Percentiles rank a stretch among this genome's conserved stretches.
Evolutionary conservation across 2,113 vertebrate genomes (phyloP).

Genomic region (Turdus rufiventris): DNA sequence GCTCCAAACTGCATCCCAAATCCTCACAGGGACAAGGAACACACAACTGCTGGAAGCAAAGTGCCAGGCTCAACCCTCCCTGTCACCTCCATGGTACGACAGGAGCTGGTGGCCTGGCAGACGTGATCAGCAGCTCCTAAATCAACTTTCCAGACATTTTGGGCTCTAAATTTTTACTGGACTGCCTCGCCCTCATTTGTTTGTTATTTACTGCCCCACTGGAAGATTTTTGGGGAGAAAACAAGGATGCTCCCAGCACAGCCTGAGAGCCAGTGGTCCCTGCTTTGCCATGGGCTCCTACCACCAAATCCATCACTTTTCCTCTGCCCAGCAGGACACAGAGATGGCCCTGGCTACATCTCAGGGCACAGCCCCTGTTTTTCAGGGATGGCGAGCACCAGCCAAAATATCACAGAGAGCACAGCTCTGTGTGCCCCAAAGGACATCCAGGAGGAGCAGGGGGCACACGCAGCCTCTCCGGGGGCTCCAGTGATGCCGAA

Average conservation of each 20-base stretch:
- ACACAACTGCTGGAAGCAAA: background rate
- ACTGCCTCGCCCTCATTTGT: accelerated
- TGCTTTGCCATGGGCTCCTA: background rate
- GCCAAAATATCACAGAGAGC: background rate
- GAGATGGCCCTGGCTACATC: accelerated
- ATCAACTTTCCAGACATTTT: background rate
- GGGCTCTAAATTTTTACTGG: background rate
- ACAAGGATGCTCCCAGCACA: background rate
- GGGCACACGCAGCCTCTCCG: accelerated
- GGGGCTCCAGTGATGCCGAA: accelerated
- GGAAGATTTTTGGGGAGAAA: background rate
- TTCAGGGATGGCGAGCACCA: accelerated
- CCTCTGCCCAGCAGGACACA: background rate
- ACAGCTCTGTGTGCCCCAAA: background rate
- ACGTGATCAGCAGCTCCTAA: background rate
- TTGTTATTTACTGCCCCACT: background rate
- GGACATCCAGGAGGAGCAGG: accelerated
- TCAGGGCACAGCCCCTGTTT: background rate
- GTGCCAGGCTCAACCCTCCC: background rate
- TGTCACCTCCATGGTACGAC: accelerated
- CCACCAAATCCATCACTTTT: background rate
- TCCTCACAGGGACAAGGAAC: background rate
- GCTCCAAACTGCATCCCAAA: background rate
- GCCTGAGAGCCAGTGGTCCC: accelerated
- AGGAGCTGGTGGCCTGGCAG: background rate